A percentile compares a stretch with the other conserved stretches of the same genome.
These are phyloP conservation scores for Drosophila koepferae DNA, from an alignment of 2,888 invertebrate genomes.

Conservation along the genomic window DNA sequence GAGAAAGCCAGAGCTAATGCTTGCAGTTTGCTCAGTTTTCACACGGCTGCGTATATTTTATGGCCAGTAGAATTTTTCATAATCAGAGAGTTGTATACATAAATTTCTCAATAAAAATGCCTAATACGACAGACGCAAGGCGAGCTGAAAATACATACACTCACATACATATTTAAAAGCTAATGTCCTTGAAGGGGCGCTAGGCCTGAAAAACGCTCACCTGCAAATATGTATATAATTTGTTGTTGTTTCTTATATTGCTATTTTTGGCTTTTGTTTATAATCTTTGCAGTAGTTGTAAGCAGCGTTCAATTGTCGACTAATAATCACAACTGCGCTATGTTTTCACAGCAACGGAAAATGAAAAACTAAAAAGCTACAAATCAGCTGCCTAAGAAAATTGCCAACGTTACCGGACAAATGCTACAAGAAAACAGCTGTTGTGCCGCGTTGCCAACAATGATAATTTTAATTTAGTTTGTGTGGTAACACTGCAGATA, in stretches of 20 bases:
- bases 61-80: constrained; percentile 42
- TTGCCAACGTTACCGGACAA: constrained; percentile 35
- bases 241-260: constrained; percentile 46
- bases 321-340: constrained; percentile 16
- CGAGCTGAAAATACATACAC: constrained; percentile 26
- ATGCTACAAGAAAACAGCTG: constrained; percentile 36
- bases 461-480: constrained; percentile 7
- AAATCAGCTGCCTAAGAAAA: constrained; percentile 61
- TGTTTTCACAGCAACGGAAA: constrained; percentile 62
- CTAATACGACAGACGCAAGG: constrained; percentile 50
- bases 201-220: constrained; percentile 61
- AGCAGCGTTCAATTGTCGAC: constrained; percentile 18
- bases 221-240: constrained; percentile 57
- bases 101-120: constrained; percentile 42
- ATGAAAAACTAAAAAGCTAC: constrained; percentile 66
- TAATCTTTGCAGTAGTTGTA: constrained; percentile 40
- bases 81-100: constrained; percentile 25
- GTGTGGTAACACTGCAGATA: constrained; percentile 29
- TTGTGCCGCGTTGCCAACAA: constrained; percentile 58
- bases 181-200: constrained; percentile 67
- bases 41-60: constrained; percentile 31
- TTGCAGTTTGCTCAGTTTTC: constrained; percentile 45
- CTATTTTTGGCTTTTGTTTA: constrained; percentile 79
- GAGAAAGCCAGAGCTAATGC: constrained; percentile 65
- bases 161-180: constrained; percentile 6